Evolutionary conservation across 2,888 invertebrate genomes (phyloP), one percentile per base, ranked within the genome.

Genomic region (Brachyopa scutellaris): DNA sequence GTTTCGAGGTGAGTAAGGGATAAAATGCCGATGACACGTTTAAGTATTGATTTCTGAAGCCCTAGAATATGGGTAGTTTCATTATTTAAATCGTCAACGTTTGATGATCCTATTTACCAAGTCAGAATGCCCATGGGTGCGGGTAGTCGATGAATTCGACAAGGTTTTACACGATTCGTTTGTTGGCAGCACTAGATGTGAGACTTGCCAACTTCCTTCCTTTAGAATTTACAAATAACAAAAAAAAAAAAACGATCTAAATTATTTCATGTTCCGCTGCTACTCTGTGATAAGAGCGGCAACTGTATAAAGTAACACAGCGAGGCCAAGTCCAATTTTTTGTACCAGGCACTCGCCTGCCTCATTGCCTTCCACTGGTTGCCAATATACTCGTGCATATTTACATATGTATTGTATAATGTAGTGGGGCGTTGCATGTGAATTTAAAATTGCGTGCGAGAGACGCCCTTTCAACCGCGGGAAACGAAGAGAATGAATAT

Each of bases 31-130:
- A 74, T 74, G 73, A 74, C 73, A 74, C 55, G 57, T 64, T 66
- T 38, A 66, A 11, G 2, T 57, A 74, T 74, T 57, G 73, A 74
- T 74, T 74, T 57, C 26, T 62, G 79, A 80, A 80, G 67, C 79
- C 79, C 36, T 62, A 74, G 17, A n/a, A n/a, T 36, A 13, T 19
- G 49, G 3, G 26, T 26, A n/a, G n/a, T 6, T 6, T 5, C 26
- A 26, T 26, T 26, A 26, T 26, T 26, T 6, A n/a, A 53, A 45
- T 73, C 8, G 33, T 13, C 23, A 67, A 29, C 38, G 66, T 51
- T 76, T 61, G 45, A 55, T 47, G 64, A 69, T 55, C 69, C 55
- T 11, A 17, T 21, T 51, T 17, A 11, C 9, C 6, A n/a, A n/a
- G n/a, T n/a, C n/a, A n/a, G n/a, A n/a, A n/a, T 53, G 11, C n/a